Base-by-base conservation (phyloP, 2,888 invertebrate genomes). In the Drosophila subsilvestris region DNA sequence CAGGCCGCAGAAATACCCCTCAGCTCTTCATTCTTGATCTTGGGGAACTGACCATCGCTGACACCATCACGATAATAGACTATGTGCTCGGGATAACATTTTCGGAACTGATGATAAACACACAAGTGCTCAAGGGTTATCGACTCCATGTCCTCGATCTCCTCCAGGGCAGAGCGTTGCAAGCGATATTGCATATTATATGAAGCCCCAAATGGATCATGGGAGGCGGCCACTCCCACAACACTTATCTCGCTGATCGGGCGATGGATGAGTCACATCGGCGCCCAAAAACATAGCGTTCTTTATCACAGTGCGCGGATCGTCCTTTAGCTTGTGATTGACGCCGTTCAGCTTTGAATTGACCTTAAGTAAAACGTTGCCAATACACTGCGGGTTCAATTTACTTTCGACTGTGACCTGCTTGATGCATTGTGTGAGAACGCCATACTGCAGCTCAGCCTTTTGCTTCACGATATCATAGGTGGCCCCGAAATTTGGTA, bases 261-360 rank as follows among this genome's bases (percentile, higher is more conserved):
- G 97, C 1, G 96, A 95, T 0, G 98, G 98, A 93, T 98, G 98
- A 0, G 98, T 98, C 7, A 98, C 98, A 92, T 98, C 98, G 8
- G 98, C 98, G 0, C 98, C 98, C 44, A 97, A 93, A 17, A 95
- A 93, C 94, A 94, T 94, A 0, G 89, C 81, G 58, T 90, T 88
- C 18, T 80, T 32, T 1, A 90, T 48, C 14, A 14, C 48, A 0
- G 74, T 61, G 18, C 73, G 63, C 0, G 61, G 48, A 29, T 76
- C 63, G 3, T 74, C 55, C 1, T 80, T 59, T 7, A 94, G 85
- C 29, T 87, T 91, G 88, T 97, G 97, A 92, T 98, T 98, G 0
- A 94, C 92, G 0, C 97, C 97, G 92, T 97, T 97, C 63, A 98
- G 88, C 91, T 98, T 98, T 0, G 96, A 95, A 88, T 97, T 97